Evolutionary conservation across 2,888 invertebrate genomes (phyloP).

Genomic region (Zelleria hepariella): DNA sequence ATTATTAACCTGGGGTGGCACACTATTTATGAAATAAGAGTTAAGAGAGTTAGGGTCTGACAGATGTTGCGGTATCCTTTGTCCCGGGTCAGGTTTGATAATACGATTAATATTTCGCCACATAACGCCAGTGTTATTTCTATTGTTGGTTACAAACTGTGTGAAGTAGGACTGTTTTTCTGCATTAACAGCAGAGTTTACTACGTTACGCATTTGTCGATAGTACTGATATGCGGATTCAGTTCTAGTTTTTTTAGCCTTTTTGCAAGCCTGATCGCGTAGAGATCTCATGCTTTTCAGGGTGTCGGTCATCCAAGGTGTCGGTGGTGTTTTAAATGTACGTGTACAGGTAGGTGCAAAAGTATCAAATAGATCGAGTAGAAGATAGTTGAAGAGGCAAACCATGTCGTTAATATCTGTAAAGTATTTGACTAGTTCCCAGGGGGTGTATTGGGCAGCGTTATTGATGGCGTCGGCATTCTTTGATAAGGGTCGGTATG

Average conservation of each 20-base stretch:
- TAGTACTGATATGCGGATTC: not conserved
- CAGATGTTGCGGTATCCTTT: too few relatives aligned
- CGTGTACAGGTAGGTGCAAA: not conserved
- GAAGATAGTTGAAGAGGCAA: not conserved
- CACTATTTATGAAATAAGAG: too few relatives aligned
- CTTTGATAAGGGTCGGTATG: too few relatives aligned
- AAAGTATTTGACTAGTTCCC: too few relatives aligned
- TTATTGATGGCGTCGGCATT: too few relatives aligned
- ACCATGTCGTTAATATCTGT: too few relatives aligned
- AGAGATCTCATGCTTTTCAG: too few relatives aligned
- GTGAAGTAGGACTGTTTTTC: not conserved
- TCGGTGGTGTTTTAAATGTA: not conserved
- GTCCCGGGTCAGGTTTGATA: too few relatives aligned
- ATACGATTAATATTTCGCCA: not conserved
- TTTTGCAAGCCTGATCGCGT: too few relatives aligned
- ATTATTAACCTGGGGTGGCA: too few relatives aligned
- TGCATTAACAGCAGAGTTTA: not conserved
- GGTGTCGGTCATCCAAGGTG: not conserved
- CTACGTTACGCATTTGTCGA: not conserved
- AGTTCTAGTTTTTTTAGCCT: not conserved
- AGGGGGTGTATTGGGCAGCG: too few relatives aligned
- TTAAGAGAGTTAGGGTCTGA: too few relatives aligned
- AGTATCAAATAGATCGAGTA: not conserved
- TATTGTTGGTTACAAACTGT: not conserved
- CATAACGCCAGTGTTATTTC: not conserved